A percentile compares a stretch with the other conserved stretches of the same genome.
phyloP scores from a whole-genome alignment of 2,888 invertebrate genomes.

The Carcina quercana region DNA sequence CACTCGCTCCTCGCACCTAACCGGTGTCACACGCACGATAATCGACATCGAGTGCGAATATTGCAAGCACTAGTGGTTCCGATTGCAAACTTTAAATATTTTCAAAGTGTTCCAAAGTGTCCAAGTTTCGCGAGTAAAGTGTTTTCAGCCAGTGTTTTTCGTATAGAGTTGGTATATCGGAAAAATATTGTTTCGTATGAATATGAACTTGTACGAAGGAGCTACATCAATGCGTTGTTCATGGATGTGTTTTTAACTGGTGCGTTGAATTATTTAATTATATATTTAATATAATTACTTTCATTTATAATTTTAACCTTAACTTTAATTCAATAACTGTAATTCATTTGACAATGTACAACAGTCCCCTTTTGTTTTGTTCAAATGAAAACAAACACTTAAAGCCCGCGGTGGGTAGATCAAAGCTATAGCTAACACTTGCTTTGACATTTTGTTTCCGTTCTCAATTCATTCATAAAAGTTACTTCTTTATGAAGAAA shows the following conservation, averaged over 20 bases:
- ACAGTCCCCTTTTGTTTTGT: too few relatives aligned
- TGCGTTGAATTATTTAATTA: slow-evolving; percentile 39
- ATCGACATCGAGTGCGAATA: slow-evolving; percentile 34
- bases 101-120: slow-evolving; percentile 15
- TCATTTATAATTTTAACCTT: background rate
- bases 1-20: slow-evolving; percentile 50
- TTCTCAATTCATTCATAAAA: too few relatives aligned
- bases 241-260: slow-evolving; percentile 74
- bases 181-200: slow-evolving; percentile 52
- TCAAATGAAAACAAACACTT: too few relatives aligned
- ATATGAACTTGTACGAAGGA: slow-evolving; percentile 70
- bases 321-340: too few relatives aligned
- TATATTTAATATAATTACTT: background rate
- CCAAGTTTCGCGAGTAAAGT: slow-evolving; percentile 27
- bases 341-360: too few relatives aligned
- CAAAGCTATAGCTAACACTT: too few relatives aligned
- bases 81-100: slow-evolving; percentile 18
- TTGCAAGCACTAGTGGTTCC: slow-evolving; percentile 33
- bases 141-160: slow-evolving; percentile 44
- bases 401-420: too few relatives aligned
- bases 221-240: slow-evolving; percentile 71
- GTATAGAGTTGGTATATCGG: slow-evolving; percentile 35
- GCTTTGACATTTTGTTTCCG: too few relatives aligned
- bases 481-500: too few relatives aligned
- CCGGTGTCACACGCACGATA: slow-evolving; percentile 48